phyloP scores from a whole-genome alignment of 1,140 invertebrate species.

The Prorops nasuta region DNA sequence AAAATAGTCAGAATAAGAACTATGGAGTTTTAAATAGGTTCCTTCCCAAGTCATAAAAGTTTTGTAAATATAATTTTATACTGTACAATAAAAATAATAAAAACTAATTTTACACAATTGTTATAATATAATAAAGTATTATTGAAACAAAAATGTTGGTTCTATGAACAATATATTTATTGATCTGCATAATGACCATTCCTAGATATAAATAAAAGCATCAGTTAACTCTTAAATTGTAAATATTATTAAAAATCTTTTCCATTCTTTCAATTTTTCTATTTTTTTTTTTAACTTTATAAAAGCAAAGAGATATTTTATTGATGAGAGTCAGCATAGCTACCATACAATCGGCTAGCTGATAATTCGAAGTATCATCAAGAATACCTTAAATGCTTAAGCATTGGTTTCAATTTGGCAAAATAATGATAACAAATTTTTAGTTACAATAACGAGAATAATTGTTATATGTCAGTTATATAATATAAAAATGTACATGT shows the following conservation, averaged over 20 bases:
- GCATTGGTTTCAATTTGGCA: background rate
- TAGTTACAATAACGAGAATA: too few species aligned
- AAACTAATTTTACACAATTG: background rate
- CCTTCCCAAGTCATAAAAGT: conserved; percentile 45
- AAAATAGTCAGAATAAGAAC: conserved; percentile 46
- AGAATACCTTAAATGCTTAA: conserved; percentile 62
- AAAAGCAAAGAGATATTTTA: conserved; percentile 81
- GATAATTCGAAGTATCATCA: conserved; percentile 81
- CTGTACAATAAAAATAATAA: background rate
- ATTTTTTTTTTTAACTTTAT: conserved; percentile 79
- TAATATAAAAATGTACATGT: background rate
- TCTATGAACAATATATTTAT: too few species aligned
- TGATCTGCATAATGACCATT: too few species aligned
- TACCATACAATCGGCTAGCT: conserved; percentile 82
- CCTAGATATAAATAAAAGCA: too few species aligned
- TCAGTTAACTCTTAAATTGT: background rate
- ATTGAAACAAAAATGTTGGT: too few species aligned
- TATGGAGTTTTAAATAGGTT: conserved; percentile 69
- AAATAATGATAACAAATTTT: background rate
- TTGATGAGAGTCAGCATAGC: conserved; percentile 93
- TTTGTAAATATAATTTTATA: background rate
- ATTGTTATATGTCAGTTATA: too few species aligned
- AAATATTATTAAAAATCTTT: background rate
- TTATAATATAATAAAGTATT: background rate
- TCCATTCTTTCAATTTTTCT: conserved; percentile 6